Evolutionary conservation across 2,113 vertebrate species (phyloP).

Genomic region (Narcine bancroftii): DNA sequence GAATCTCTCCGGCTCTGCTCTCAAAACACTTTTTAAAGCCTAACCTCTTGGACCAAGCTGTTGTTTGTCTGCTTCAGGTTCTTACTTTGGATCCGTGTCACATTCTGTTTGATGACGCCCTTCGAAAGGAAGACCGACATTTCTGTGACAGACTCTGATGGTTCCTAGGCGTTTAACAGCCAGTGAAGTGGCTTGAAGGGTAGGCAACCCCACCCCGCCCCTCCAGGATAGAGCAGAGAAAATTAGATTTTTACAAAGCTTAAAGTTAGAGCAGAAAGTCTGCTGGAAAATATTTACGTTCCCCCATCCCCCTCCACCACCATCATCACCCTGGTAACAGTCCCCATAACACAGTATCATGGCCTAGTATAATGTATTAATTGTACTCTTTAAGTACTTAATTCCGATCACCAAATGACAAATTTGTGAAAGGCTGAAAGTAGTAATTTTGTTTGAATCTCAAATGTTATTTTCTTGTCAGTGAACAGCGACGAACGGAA

Average conservation of each 20-base stretch:
- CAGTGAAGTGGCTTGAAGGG: too few species aligned
- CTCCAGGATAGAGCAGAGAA: background rate
- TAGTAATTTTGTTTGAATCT: conserved; percentile 30
- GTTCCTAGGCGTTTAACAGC: too few species aligned
- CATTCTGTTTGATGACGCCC: background rate
- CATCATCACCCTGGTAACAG: background rate
- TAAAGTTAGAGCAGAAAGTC: background rate
- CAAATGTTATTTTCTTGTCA: conserved; percentile 37
- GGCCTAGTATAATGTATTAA: conserved; percentile 29
- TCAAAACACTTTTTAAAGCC: too few species aligned
- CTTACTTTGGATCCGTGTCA: background rate
- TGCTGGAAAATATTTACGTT: background rate
- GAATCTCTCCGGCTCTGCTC: too few species aligned
- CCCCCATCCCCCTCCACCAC: too few species aligned
- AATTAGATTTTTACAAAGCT: background rate
- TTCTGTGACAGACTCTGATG: too few species aligned
- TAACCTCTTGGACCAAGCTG: background rate
- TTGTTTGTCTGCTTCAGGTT: background rate
- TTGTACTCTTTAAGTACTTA: conserved; percentile 13
- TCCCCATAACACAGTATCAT: background rate
- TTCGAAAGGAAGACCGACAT: too few species aligned
- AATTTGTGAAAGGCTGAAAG: conserved; percentile 24
- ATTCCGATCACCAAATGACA: conserved; percentile 26
- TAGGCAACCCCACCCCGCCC: background rate
- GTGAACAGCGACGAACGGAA: background rate